Base-by-base conservation (phyloP, 2,797 vertebrate genomes). In the Scolopax bukidnonensis region DNA sequence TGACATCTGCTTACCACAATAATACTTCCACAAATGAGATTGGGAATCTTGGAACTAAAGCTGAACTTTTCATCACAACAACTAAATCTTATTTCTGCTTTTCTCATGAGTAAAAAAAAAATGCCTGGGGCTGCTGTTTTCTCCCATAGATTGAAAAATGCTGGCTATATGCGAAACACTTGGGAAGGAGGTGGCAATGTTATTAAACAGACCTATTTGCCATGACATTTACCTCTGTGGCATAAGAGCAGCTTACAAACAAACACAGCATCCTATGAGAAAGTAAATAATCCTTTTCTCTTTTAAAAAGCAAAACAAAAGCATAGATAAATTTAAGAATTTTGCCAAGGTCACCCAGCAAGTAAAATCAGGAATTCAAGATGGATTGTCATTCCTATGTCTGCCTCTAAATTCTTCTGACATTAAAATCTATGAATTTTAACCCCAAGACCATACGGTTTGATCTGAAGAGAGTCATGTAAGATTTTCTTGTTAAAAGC, bases 161-260 rank as follows among this genome's bases (percentile, higher is more conserved):
- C 48, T 86, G 57, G 11, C 11, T 24, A 30, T 71, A 50, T 1
- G 4, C 25, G 23, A 36, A 64, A 27, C 73, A 69, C 38, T 11
- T 19, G 67, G 73, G 74, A 80, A 89, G 32, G 45, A 81, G 54
- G 28, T 68, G 54, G n/a, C 36, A 88, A 21, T 51, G 38, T 86
- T 91, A 69, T 91, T 96, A 91, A 86, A 69, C 43, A 84, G 30
- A 75, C 41, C 38, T 70, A 24, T 90, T 93, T 90, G 40, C 80
- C 21, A 4, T 84, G 85, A 60, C 57, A 84, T 94, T 96, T 94
- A 73, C 67, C 74, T 96, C 70, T 91, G 36, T 87, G 78, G 60
- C 33, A 32, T 54, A 69, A 79, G 5, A 91, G 32, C 40, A 89
- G 25, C 38, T 93, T 88, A 60, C 32, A 90, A 88, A 84, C 11